Conservation (phyloP, 2,797 vertebrate species). For the Tolypeutes matacus region DNA sequence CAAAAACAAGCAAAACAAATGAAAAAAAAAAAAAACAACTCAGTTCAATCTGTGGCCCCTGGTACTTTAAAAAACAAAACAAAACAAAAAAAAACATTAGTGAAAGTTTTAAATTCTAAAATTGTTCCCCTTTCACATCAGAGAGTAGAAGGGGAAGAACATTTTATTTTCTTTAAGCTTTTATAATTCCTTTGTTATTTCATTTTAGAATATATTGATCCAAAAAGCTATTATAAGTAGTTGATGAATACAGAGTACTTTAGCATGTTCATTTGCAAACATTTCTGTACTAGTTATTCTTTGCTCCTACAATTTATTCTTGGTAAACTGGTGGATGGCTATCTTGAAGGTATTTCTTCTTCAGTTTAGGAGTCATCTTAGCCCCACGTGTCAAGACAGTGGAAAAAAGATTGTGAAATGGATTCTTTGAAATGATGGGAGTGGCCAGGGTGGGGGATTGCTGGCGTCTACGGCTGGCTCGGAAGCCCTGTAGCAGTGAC, state of each 20-base stretch:
- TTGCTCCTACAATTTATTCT: constrained; percentile 28
- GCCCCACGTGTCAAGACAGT: background rate
- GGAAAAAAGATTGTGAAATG: constrained; percentile 37
- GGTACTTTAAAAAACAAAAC: too few relatives aligned
- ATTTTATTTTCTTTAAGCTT: background rate
- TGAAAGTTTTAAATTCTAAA: constrained; percentile 46
- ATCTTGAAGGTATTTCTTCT: constrained; percentile 42
- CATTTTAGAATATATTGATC: constrained; percentile 22
- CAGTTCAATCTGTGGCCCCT: too few relatives aligned
- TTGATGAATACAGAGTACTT: constrained; percentile 1
- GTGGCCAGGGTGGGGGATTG: background rate
- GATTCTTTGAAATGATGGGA: background rate
- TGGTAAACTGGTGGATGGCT: background rate
- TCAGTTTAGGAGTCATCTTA: constrained; percentile 22
- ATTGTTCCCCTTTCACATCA: background rate
- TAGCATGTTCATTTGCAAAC: constrained; percentile 12
- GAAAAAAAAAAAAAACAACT: too few relatives aligned
- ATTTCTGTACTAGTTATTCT: background rate
- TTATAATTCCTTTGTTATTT: constrained; percentile 42
- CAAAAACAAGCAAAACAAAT: too few relatives aligned
- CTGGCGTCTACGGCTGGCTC: background rate
- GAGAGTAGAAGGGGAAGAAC: constrained; percentile 9
- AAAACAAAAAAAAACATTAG: background rate
- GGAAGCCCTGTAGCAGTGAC: background rate
- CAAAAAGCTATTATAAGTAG: constrained; percentile 9